A percentile compares a stretch with the other conserved stretches of the same genome.
Evolutionary conservation across 1,140 invertebrate species (phyloP).

Genomic region (Leptoteleia sp.): DNA sequence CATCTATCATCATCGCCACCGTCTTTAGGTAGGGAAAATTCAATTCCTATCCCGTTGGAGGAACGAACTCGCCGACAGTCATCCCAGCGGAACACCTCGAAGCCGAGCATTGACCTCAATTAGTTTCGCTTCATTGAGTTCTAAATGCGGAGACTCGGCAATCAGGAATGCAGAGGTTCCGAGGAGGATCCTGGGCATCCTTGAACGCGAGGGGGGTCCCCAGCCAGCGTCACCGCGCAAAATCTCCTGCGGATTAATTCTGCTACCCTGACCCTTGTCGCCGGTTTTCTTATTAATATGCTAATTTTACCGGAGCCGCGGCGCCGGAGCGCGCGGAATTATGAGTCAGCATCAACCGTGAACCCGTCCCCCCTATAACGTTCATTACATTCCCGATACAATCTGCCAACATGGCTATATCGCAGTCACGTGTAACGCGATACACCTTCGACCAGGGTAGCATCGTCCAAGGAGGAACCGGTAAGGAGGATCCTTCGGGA

Average conservation of each 20-base stretch:
- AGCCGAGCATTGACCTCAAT: slow-evolving; percentile 70
- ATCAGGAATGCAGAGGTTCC: slow-evolving; percentile 76
- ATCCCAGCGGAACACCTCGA: slow-evolving; percentile 12
- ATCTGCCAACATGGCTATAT: slow-evolving; percentile 61
- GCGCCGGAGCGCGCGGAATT: slow-evolving; percentile 41
- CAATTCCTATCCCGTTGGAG: no score
- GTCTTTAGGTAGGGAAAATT: no score
- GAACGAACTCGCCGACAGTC: background rate
- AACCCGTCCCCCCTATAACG: slow-evolving; percentile 21
- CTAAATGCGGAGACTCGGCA: slow-evolving; percentile 80
- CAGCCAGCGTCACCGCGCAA: slow-evolving; percentile 34
- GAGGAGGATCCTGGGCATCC: slow-evolving; percentile 74
- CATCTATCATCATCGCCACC: no score
- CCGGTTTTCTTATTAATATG: slow-evolving; percentile 81
- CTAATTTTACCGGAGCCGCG: slow-evolving; percentile 74
- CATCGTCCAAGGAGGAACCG: slow-evolving; percentile 44
- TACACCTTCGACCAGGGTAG: slow-evolving; percentile 77
- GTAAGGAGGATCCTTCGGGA: slow-evolving; percentile 51
- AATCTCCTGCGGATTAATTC: slow-evolving; percentile 77
- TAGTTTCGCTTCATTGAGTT: slow-evolving; percentile 81
- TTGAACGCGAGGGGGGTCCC: slow-evolving; percentile 68
- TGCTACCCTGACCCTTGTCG: slow-evolving; percentile 80
- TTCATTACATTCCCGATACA: slow-evolving; percentile 48
- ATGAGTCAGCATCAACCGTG: slow-evolving; percentile 45
- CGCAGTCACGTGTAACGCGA: slow-evolving; percentile 79